Evolutionary conservation across 2,113 vertebrate species (phyloP), one percentile per base, ranked within the genome.

Genomic region (Smithornis capensis): DNA sequence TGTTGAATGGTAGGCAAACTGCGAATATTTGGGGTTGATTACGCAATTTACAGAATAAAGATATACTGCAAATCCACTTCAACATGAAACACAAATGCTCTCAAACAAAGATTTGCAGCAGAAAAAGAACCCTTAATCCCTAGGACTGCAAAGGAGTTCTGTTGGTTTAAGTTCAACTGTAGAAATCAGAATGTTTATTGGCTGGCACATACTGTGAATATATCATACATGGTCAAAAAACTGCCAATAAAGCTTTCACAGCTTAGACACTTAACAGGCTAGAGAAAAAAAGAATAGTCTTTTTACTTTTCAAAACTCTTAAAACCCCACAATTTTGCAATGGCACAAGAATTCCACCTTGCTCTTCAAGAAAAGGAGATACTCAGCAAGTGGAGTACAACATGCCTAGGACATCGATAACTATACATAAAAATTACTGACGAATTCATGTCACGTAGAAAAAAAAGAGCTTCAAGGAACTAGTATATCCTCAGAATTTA

Each of bases 211-310:
- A 64, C 11, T 59, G 63, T 80, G 63, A 74, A 67, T 78, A 64
- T 37, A 71, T 55, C 69, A 83, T 21, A 55, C 18, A 35, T 0
- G 8, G 76, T 76, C 55, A 96, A 76, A 81, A 95, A 95, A 70
- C 50, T 55, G 18, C 33, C 90, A 92, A 71, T 78, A 87, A 90
- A 95, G 24, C 45, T 96, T 78, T 94, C 78, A 95, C 21, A 76
- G 38, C 40, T 52, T 83, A 84, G 38, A 56, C 38, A 47, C 65
- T 86, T 65, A 92, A 96, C 67, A 86, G 60, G 56, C 21, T 90
- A 55, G 47, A 69, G 35, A 6, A 53, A 62, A 57, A 52, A 25
- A 21, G 24, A 68, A 53, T 7, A 87, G 35, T 79, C 9, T 79
- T 96, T 53, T 73, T 52, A 94, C 45, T 83, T 95, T 64, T 81